Evolutionary conservation across 2,113 vertebrate species (phyloP).

Genomic region (Pagrus major): DNA sequence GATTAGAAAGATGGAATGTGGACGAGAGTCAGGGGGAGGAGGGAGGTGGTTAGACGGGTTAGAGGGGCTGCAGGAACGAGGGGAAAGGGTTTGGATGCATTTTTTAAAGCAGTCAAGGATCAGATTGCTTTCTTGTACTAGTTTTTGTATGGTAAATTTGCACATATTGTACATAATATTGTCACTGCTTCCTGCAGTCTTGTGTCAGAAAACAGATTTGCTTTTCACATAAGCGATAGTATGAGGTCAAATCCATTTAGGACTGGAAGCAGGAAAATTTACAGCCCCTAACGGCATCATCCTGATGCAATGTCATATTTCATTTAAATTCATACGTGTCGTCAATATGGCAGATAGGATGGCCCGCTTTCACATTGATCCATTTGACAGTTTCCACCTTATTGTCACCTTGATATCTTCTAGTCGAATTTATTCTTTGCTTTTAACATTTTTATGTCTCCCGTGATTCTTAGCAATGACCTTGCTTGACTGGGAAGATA

Average conservation of each 20-base stretch:
- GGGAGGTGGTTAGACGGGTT: slow-evolving; percentile 12
- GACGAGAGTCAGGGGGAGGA: slow-evolving; percentile 1
- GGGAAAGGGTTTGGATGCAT: slow-evolving; percentile 27
- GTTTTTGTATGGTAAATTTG: background rate
- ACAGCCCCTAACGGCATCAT: background rate
- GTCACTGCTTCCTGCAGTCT: background rate
- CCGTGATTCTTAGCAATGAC: too few species aligned
- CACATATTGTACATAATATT: background rate
- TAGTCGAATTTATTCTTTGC: too few species aligned
- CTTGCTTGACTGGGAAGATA: too few species aligned
- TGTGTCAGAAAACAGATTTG: background rate
- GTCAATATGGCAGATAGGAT: background rate
- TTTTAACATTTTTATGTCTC: too few species aligned
- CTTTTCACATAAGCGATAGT: background rate
- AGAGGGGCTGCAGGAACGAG: slow-evolving; percentile 35
- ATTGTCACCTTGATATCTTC: too few species aligned
- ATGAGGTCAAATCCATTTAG: slow-evolving; percentile 38
- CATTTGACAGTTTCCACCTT: too few species aligned
- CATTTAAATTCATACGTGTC: slow-evolving; percentile 16
- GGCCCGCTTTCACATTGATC: slow-evolving; percentile 33
- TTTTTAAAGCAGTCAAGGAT: slow-evolving; percentile 12
- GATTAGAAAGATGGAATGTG: slow-evolving; percentile 66
- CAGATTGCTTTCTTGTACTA: background rate
- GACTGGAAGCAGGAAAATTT: background rate
- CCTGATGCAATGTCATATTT: slow-evolving; percentile 13